phyloP scores from a whole-genome alignment of 2,888 invertebrate species.

The Corbicula japonica region DNA sequence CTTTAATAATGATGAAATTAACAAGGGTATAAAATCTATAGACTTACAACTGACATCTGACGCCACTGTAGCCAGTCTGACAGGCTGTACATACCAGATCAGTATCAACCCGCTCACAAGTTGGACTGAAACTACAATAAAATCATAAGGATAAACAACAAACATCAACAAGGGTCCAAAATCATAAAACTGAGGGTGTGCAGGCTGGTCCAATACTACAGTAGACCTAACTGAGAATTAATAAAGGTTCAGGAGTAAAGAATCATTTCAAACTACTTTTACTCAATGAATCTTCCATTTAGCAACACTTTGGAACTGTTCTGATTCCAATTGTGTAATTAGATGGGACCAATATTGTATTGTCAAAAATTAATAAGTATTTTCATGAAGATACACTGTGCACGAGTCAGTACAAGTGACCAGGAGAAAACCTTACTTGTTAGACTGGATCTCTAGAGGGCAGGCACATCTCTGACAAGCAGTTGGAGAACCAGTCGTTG shows the following conservation, averaged over 20 bases:
- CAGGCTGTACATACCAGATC: constrained; percentile 91
- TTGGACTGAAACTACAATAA: constrained; percentile 92
- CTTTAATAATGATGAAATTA: background rate
- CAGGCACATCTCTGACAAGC: constrained; percentile 96
- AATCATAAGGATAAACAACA: background rate
- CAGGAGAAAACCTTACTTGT: constrained; percentile 88
- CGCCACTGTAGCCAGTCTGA: constrained; percentile 90
- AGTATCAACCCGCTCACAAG: constrained; percentile 88
- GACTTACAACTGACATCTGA: constrained; percentile 88
- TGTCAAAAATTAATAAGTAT: no score
- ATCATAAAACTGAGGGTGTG: no score
- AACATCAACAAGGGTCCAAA: background rate
- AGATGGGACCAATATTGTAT: no score
- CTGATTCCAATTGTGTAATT: no score
- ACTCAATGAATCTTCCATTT: no score
- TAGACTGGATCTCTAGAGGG: constrained; percentile 90
- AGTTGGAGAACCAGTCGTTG: constrained; percentile 90
- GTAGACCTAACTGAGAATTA: no score
- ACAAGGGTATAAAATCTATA: background rate
- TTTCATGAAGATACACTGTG: no score
- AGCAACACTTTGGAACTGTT: no score
- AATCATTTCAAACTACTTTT: no score
- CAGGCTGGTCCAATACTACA: no score
- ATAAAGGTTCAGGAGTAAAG: no score
- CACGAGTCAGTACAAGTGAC: no score